phyloP scores from a whole-genome alignment of 2,113 vertebrate species.

The Pogonocichla stellata region DNA sequence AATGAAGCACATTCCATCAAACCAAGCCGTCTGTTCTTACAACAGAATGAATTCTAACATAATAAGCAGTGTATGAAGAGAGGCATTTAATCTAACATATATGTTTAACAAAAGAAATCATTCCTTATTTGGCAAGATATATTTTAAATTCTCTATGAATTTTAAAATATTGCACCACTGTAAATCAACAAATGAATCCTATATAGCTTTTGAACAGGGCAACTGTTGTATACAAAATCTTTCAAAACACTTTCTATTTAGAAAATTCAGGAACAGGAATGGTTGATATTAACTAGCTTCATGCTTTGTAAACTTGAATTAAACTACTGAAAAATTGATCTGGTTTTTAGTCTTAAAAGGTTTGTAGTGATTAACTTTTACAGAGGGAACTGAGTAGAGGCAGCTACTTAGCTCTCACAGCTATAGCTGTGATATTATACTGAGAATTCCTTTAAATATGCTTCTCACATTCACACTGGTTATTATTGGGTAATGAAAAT shows the following conservation, averaged over 20 bases:
- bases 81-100: slow-evolving; percentile 20
- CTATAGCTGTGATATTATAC: not conserved
- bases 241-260: not conserved
- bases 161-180: not conserved
- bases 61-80: slow-evolving; percentile 19
- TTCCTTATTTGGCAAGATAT: not conserved
- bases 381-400: not conserved
- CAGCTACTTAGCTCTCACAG: not conserved
- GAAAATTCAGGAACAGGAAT: not conserved
- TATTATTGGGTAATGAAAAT: not conserved
- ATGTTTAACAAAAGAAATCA: slow-evolving; percentile 25
- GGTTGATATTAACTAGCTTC: not conserved
- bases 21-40: not conserved
- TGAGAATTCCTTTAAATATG: not conserved
- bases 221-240: not conserved
- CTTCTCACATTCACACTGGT: not conserved
- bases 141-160: not conserved
- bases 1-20: slow-evolving; percentile 37
- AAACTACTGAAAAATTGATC: not conserved
- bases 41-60: not conserved
- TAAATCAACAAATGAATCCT: not conserved
- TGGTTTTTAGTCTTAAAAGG: not conserved
- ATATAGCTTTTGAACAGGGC: not conserved
- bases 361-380: not conserved
- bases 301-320: not conserved